Evolutionary conservation across 2,797 vertebrate genomes (phyloP), one percentile per base, ranked within the genome.

Genomic region (Apogon hyalosoma): DNA sequence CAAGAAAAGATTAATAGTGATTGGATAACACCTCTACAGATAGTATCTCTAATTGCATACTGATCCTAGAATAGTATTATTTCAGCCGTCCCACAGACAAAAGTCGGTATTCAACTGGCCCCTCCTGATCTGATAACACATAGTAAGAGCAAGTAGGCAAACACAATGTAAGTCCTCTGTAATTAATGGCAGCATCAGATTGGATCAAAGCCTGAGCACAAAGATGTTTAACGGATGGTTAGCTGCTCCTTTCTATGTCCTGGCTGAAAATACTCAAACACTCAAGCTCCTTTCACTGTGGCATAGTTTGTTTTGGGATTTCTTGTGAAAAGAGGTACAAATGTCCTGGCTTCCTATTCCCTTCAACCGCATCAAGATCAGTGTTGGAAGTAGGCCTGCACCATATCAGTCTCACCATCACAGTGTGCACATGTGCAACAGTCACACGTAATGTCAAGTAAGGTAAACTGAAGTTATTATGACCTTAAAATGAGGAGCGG

Each of bases 41-140:
- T 87, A 73, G 75, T 60, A 90, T 90, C 87, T 84, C 15, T 61
- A 77, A 80, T 85, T 59, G 53, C 77, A 70, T 73, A 59, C 52
- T 79, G 86, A 86, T 90, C 87, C 81, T 52, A 63, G 60, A 85
- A 84, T 73, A 91, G 74, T 82, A 83, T 86, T 85, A 81, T 86
- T 91, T 69, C 74, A 87, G 85, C 85, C 48, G 45, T 80, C 62
- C 51, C 50, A 79, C 70, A 90, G 79, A 88, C 77, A 77, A 41
- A 68, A 75, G 85, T 84, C 75, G 80, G 72, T 75, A 79, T 84
- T 80, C 66, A 74, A 42, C 71, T 80, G 14, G 19, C 69, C 68
- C 54, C 67, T 45, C 43, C 75, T 77, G 75, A 89, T 88, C 83
- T 77, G 86, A 90, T 86, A 90, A 82, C 77, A 84, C 74, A 80